phyloP scores from a whole-genome alignment of 2,888 invertebrate species.

The Tridacna gigas region DNA sequence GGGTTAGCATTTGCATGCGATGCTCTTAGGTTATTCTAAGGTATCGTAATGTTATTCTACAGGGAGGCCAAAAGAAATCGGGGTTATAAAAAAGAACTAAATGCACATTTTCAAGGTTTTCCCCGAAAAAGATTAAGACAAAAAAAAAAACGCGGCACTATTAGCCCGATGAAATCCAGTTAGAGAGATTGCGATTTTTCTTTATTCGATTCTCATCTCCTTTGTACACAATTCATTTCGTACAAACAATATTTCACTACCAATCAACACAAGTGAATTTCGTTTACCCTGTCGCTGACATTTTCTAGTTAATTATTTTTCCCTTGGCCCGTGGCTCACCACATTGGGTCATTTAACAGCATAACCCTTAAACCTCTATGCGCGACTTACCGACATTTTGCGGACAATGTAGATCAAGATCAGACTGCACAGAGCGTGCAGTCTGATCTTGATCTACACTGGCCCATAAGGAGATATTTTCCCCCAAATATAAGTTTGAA shows the following conservation, averaged over 20 bases:
- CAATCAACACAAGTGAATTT: conserved; percentile 14
- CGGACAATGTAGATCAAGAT: too few relatives aligned
- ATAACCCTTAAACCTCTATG: too few relatives aligned
- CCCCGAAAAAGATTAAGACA: neutral
- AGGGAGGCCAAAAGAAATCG: neutral
- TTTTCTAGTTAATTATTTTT: neutral
- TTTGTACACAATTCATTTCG: conserved; percentile 1
- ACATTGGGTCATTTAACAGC: too few relatives aligned
- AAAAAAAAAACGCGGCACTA: neutral
- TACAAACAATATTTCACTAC: conserved; percentile 16
- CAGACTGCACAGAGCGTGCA: too few relatives aligned
- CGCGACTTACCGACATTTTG: too few relatives aligned
- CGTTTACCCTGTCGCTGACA: neutral
- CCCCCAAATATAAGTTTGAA: too few relatives aligned
- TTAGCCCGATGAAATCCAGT: neutral
- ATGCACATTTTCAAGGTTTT: neutral
- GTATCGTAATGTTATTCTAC: neutral
- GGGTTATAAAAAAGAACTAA: neutral
- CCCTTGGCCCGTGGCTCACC: neutral
- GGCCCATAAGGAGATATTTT: too few relatives aligned
- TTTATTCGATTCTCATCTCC: conserved; percentile 7
- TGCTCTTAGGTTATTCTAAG: neutral
- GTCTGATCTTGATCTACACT: too few relatives aligned
- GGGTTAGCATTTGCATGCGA: too few relatives aligned
- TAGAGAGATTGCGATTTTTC: conserved; percentile 10